These are phyloP conservation scores for Mesorhabditis spiculigera DNA, from an alignment of 2,888 invertebrate species.

Conservation along the genomic window DNA sequence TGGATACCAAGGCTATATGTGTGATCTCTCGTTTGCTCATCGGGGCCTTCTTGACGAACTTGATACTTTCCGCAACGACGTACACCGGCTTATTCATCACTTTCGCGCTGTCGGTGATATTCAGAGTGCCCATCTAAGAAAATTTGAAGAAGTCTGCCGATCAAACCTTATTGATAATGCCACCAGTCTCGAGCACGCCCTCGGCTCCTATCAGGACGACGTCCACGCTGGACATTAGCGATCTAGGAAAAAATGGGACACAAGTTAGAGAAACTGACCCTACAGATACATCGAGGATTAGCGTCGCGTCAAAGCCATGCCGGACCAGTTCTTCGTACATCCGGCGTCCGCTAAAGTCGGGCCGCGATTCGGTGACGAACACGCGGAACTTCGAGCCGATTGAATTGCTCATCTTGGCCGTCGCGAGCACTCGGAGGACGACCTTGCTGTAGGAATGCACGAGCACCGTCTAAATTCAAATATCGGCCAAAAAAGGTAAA, in stretches of 20 bases:
- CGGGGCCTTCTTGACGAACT: slow-evolving; percentile 71
- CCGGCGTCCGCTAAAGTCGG: slow-evolving; percentile 23
- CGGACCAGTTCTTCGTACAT: slow-evolving; percentile 2
- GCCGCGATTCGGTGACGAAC: not conserved
- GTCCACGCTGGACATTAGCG: slow-evolving; percentile 90
- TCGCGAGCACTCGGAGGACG: slow-evolving; percentile 13
- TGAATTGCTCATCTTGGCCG: too few relatives aligned
- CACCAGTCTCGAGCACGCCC: slow-evolving; percentile 95
- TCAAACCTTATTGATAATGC: slow-evolving; percentile 87
- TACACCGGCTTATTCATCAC: slow-evolving; percentile 87
- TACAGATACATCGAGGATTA: slow-evolving; percentile 81
- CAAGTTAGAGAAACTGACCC: slow-evolving; percentile 63
- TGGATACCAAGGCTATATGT: too few relatives aligned
- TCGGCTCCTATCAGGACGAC: slow-evolving; percentile 74
- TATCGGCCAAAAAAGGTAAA: not conserved
- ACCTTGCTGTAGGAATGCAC: slow-evolving; percentile 39
- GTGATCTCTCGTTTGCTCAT: too few relatives aligned
- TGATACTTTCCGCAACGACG: slow-evolving; percentile 93
- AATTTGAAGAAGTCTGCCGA: slow-evolving; percentile 16
- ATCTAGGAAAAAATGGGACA: slow-evolving; percentile 58
- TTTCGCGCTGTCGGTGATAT: slow-evolving; percentile 61
- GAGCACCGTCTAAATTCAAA: slow-evolving; percentile 26
- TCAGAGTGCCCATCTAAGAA: slow-evolving; percentile 61
- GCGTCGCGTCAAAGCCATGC: slow-evolving; percentile 41
- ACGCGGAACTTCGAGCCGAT: not conserved